Conservation (phyloP, 37 sponge, comb jelly and placozoan species). For the Mnemiopsis leidyi region DNA sequence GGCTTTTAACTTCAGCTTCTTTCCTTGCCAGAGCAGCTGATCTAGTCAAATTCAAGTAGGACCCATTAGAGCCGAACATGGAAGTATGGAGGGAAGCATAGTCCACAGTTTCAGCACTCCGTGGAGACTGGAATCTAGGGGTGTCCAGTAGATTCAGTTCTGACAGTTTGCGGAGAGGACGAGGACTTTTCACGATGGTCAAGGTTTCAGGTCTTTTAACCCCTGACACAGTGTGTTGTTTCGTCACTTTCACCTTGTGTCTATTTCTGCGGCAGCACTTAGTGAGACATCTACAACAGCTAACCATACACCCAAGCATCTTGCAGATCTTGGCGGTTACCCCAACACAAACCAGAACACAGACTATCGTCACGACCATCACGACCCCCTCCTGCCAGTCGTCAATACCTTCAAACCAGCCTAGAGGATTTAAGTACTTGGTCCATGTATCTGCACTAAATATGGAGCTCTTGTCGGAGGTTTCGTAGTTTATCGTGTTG, state of each 20-base stretch:
- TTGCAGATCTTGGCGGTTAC: neutral
- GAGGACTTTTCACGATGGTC: neutral
- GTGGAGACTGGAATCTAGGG: neutral
- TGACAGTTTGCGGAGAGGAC: neutral
- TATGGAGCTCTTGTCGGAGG: neutral
- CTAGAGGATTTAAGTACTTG: neutral
- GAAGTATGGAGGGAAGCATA: neutral
- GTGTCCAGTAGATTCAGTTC: no score
- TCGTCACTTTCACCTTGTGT: neutral
- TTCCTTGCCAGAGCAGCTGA: neutral
- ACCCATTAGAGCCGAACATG: neutral
- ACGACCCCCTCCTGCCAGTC: conserved; percentile 28
- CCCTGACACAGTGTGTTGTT: neutral
- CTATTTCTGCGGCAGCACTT: neutral
- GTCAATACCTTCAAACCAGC: neutral
- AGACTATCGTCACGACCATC: neutral
- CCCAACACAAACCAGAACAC: neutral
- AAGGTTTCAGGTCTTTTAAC: neutral
- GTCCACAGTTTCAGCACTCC: neutral
- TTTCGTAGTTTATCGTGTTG: conserved; percentile 12
- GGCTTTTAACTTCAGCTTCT: neutral
- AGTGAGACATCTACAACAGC: neutral
- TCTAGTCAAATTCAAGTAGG: neutral
- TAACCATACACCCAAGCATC: neutral
- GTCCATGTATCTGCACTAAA: conserved; percentile 5